A percentile compares a stretch with the other conserved stretches of the same genome.
Evolutionary conservation across 2,888 invertebrate genomes (phyloP).

Genomic region (Oscheius myriophilus): DNA sequence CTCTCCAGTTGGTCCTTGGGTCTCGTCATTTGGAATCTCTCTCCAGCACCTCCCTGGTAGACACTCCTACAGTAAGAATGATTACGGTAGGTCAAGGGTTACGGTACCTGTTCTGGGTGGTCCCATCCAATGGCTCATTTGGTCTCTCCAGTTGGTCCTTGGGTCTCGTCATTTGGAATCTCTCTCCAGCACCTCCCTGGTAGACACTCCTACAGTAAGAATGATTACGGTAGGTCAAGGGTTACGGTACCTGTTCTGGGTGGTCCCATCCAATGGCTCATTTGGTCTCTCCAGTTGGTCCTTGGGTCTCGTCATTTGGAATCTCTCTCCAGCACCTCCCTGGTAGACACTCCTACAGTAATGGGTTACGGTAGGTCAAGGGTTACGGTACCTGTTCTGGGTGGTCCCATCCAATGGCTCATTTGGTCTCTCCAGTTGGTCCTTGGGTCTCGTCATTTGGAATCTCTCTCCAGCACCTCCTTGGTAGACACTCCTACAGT

Average conservation of each 20-base stretch:
- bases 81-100: background rate
- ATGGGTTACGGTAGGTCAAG: background rate
- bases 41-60: slow-evolving; percentile 4
- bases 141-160: background rate
- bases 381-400: background rate
- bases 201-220: background rate
- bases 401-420: background rate
- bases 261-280: background rate
- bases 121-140: background rate
- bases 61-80: background rate
- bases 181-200: background rate
- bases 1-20: background rate
- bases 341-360: background rate
- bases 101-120: slow-evolving; percentile 1
- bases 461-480: background rate
- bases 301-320: background rate
- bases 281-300: background rate
- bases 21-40: background rate
- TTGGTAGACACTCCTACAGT: background rate
- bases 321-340: background rate
- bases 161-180: background rate
- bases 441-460: background rate
- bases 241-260: background rate
- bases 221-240: background rate
- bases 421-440: background rate